phyloP scores from a whole-genome alignment of 1,140 invertebrate species.

The Dendroctonus valens region DNA sequence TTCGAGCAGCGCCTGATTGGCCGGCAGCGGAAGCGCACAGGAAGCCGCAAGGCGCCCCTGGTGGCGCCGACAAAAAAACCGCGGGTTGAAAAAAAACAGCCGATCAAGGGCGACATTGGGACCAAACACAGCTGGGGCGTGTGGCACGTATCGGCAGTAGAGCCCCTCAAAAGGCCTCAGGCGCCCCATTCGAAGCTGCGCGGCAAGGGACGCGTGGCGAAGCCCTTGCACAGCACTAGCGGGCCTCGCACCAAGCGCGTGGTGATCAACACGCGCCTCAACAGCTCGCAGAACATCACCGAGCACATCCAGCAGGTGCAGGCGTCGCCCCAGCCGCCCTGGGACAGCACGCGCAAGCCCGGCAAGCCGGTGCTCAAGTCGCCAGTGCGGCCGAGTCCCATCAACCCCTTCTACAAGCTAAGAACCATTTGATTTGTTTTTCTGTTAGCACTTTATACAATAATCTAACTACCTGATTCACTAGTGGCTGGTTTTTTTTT shows the following conservation, averaged over 20 bases:
- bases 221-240: neutral
- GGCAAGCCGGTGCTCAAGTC: conserved; percentile 67
- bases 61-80: conserved; percentile 7
- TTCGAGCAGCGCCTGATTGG: conserved; percentile 45
- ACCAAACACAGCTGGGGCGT: conserved; percentile 45
- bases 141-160: conserved; percentile 39
- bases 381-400: conserved; percentile 64
- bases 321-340: conserved; percentile 70
- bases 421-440: conserved; percentile 41
- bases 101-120: conserved; percentile 4
- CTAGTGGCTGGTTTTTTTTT: too few relatives aligned
- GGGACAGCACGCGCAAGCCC: conserved; percentile 66
- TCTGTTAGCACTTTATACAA: neutral
- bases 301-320: conserved; percentile 69
- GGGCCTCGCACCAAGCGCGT: conserved; percentile 53
- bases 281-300: conserved; percentile 63
- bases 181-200: neutral
- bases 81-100: conserved; percentile 6
- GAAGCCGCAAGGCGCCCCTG: conserved; percentile 12
- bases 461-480: neutral
- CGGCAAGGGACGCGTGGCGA: conserved; percentile 8
- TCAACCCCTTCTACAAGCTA: conserved; percentile 72
- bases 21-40: conserved; percentile 18
- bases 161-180: conserved; percentile 1
- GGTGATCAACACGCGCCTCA: conserved; percentile 65